phyloP scores from a whole-genome alignment of 2,113 vertebrate genomes.

The Bubo blakistoni region DNA sequence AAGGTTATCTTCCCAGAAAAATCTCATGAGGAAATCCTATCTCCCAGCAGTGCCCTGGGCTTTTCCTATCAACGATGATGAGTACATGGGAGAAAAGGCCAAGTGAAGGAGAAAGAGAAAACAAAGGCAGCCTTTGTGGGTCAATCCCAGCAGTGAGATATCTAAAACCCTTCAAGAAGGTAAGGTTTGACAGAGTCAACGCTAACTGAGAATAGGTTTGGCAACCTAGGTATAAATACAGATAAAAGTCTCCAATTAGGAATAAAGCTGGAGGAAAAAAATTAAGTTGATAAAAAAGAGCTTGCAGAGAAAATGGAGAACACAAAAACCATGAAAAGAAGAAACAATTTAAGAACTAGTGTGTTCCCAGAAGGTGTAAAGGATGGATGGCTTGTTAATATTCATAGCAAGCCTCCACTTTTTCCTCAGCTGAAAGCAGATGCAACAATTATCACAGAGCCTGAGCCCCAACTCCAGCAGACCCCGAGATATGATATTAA shows the following conservation, averaged over 20 bases:
- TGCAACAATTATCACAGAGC: constrained; percentile 48
- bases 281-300: neutral
- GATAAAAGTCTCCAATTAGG: neutral
- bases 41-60: neutral
- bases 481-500: constrained; percentile 15
- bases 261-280: neutral
- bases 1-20: neutral
- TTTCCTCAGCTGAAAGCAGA: constrained; percentile 50
- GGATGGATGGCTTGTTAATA: constrained; percentile 61
- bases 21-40: neutral
- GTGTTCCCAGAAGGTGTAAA: constrained; percentile 56
- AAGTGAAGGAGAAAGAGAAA: neutral
- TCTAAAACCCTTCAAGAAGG: neutral
- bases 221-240: neutral
- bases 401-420: constrained; percentile 54
- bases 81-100: neutral
- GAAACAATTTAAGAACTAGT: constrained; percentile 28
- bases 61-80: neutral
- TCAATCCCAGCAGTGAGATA: neutral
- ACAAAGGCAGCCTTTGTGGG: neutral
- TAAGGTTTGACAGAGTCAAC: neutral
- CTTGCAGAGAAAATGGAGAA: constrained; percentile 28
- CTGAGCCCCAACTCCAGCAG: constrained; percentile 44
- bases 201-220: neutral
- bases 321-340: neutral